Evolutionary conservation across 2,888 invertebrate species (phyloP).

Genomic region (Drosophila monieri): DNA sequence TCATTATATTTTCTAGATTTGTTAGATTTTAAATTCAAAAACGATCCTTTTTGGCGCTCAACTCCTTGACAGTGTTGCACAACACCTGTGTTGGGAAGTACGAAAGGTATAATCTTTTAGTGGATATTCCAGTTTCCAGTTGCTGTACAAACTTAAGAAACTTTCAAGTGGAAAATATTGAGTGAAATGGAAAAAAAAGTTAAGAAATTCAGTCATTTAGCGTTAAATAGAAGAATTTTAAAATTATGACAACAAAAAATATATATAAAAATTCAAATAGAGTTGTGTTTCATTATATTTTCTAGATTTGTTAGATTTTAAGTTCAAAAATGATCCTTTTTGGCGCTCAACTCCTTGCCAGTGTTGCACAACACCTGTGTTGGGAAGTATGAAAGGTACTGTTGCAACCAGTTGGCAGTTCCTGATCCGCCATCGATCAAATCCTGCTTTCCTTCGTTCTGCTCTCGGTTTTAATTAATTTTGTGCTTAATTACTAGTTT

Average conservation of each 20-base stretch:
- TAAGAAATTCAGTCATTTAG: slow-evolving; percentile 36
- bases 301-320: background rate
- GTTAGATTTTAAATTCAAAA: background rate
- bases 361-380: background rate
- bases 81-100: background rate
- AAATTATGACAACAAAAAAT: slow-evolving; percentile 34
- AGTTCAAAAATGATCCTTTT: background rate
- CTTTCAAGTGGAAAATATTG: slow-evolving; percentile 24
- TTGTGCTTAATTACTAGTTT: background rate
- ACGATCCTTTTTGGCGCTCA: background rate
- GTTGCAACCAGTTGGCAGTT: background rate
- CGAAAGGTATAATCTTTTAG: background rate
- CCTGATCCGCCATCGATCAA: background rate
- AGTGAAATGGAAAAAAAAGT: slow-evolving; percentile 11
- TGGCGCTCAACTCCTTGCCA: background rate
- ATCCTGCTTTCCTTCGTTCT: background rate
- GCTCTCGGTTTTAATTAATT: background rate
- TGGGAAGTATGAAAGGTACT: background rate
- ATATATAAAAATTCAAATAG: slow-evolving; percentile 7
- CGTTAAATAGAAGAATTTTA: slow-evolving; percentile 63
- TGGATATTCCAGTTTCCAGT: slow-evolving; percentile 21
- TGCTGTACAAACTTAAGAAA: slow-evolving; percentile 7
- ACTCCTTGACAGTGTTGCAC: background rate
- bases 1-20: background rate
- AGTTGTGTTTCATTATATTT: background rate